These are phyloP conservation scores for Gila robusta DNA, from an alignment of 2,797 vertebrate genomes.

Conservation along the genomic window DNA sequence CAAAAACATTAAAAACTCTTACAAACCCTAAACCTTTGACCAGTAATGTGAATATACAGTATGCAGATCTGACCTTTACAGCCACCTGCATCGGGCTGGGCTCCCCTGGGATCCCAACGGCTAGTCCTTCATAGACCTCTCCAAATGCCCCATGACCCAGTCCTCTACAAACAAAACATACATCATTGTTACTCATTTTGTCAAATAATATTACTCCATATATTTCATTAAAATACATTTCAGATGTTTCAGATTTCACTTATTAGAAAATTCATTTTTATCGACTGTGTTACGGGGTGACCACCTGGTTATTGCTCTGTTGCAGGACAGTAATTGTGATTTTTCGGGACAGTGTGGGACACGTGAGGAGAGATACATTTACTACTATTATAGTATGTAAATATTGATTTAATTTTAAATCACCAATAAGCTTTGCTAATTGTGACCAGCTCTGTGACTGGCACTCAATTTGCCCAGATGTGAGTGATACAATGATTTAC, in stretches of 20 bases:
- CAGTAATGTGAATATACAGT: neutral
- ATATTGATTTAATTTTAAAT: neutral
- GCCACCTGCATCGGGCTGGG: constrained; percentile 95
- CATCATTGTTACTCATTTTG: neutral
- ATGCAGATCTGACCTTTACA: constrained; percentile 86
- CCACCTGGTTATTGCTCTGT: neutral
- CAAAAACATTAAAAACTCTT: neutral
- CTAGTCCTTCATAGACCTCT: constrained; percentile 98
- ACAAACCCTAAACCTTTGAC: neutral
- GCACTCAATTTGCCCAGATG: too few relatives aligned
- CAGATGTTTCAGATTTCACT: neutral
- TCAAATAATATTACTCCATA: neutral
- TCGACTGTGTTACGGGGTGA: neutral
- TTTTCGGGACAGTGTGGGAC: neutral
- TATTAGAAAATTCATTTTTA: neutral
- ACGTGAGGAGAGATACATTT: too few relatives aligned
- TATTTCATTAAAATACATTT: neutral
- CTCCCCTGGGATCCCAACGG: constrained; percentile 90
- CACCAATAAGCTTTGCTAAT: too few relatives aligned
- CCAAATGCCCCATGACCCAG: constrained; percentile 98
- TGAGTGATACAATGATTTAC: too few relatives aligned
- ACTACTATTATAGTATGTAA: neutral
- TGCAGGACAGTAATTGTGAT: neutral
- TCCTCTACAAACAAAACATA: constrained; percentile 79
- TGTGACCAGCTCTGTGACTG: too few relatives aligned